phyloP scores from a whole-genome alignment of 2,797 vertebrate species.

The Parauchenoglanis punctatus region DNA sequence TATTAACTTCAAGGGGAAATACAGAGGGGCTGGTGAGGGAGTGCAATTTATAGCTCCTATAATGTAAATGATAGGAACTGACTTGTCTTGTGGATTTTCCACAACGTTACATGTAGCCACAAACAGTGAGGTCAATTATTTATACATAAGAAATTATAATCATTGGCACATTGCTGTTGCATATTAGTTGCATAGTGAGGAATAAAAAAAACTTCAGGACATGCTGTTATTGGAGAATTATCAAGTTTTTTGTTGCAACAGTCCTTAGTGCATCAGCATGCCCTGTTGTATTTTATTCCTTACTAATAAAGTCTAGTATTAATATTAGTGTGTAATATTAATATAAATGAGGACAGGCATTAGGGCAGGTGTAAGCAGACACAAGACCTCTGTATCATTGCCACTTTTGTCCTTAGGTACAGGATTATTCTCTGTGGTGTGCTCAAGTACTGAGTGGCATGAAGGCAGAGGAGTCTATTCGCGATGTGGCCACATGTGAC shows the following conservation, averaged over 20 bases:
- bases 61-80: background rate
- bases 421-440: conserved; percentile 83
- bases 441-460: conserved; percentile 76
- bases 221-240: background rate
- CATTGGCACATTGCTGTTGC: background rate
- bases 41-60: background rate
- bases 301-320: background rate
- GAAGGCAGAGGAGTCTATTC: conserved; percentile 77
- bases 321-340: background rate
- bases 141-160: background rate
- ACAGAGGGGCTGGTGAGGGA: background rate
- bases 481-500: conserved; percentile 73
- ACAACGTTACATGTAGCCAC: background rate
- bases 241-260: background rate
- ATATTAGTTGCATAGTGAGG: background rate
- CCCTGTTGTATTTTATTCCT: background rate
- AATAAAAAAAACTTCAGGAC: background rate
- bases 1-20: background rate
- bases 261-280: background rate
- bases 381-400: background rate
- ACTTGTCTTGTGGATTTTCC: background rate
- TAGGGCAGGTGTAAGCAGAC: background rate
- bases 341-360: background rate
- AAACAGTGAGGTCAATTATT: background rate
- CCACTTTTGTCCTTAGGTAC: conserved; percentile 69